Evolutionary conservation across 2,113 vertebrate species (phyloP).

Genomic region (Capricornis sumatraensis): DNA sequence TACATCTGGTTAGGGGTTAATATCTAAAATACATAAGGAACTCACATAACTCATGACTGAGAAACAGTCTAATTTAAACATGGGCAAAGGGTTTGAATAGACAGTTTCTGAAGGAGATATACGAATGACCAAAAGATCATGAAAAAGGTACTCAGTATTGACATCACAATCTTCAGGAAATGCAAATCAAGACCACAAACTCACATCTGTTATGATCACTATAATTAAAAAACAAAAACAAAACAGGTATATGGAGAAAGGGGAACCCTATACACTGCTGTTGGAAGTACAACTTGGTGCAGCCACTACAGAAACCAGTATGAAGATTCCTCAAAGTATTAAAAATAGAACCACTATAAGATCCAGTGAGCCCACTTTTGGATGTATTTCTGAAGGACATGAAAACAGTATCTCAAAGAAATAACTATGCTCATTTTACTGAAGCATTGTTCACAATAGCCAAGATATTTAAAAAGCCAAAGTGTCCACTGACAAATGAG

Average conservation of each 20-base stretch:
- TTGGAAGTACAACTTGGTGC: not conserved
- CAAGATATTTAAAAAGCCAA: not conserved
- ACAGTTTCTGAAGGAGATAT: not conserved
- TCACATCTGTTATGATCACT: not conserved
- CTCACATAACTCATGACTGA: not conserved
- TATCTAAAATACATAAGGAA: not conserved
- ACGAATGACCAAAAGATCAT: not conserved
- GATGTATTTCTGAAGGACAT: not conserved
- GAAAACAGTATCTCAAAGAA: not conserved
- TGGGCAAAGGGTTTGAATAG: not conserved
- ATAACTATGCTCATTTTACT: not conserved
- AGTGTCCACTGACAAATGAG: not conserved
- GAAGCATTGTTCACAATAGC: not conserved
- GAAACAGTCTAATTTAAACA: not conserved
- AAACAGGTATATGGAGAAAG: not conserved
- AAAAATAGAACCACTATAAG: not conserved
- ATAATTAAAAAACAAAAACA: not conserved
- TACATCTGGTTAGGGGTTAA: not conserved
- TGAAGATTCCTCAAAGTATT: not conserved
- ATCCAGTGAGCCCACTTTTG: not conserved
- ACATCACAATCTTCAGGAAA: not conserved
- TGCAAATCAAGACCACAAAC: not conserved
- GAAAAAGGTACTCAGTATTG: not conserved
- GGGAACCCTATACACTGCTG: not conserved
- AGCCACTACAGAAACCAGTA: not conserved